Percentiles rank a stretch among this genome's conserved stretches.
Evolutionary conservation across 2,888 invertebrate genomes (phyloP).

Genomic region (Netelia melanura): DNA sequence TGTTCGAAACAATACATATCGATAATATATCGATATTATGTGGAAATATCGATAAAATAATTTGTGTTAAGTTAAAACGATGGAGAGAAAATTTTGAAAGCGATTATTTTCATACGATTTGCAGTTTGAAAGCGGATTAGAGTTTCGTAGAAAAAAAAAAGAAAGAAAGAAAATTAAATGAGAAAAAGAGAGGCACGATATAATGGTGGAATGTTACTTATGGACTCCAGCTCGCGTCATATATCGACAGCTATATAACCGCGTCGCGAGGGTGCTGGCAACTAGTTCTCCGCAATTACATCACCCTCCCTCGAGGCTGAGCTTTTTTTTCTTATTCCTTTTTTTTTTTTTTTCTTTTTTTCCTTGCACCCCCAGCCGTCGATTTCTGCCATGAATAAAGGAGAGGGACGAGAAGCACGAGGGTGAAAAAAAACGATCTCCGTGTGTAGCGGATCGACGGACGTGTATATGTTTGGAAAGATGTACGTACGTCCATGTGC

Average conservation of each 20-base stretch:
- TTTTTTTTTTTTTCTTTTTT: conserved; percentile 27
- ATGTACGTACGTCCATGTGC: background rate
- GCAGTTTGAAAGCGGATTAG: background rate
- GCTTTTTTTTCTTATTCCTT: conserved; percentile 23
- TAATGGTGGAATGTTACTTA: conserved; percentile 18
- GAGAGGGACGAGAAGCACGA: conserved; percentile 38
- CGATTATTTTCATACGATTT: too few relatives aligned
- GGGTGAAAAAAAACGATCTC: conserved; percentile 24
- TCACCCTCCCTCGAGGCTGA: conserved; percentile 46
- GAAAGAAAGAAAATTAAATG: background rate
- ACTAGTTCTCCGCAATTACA: conserved; percentile 58
- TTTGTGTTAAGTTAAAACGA: background rate
- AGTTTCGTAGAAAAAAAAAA: background rate
- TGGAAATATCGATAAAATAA: background rate
- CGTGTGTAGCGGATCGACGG: background rate
- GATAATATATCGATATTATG: background rate
- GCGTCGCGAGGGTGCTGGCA: conserved; percentile 41
- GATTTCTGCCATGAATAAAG: conserved; percentile 61
- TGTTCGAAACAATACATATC: background rate
- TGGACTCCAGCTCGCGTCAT: conserved; percentile 19
- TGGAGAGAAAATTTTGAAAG: background rate
- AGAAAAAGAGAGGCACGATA: background rate
- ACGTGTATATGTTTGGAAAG: background rate
- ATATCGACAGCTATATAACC: background rate
- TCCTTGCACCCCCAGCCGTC: conserved; percentile 56